These are phyloP conservation scores for Euspilapteryx auroguttella DNA, from an alignment of 2,888 invertebrate species.

Conservation along the genomic window DNA sequence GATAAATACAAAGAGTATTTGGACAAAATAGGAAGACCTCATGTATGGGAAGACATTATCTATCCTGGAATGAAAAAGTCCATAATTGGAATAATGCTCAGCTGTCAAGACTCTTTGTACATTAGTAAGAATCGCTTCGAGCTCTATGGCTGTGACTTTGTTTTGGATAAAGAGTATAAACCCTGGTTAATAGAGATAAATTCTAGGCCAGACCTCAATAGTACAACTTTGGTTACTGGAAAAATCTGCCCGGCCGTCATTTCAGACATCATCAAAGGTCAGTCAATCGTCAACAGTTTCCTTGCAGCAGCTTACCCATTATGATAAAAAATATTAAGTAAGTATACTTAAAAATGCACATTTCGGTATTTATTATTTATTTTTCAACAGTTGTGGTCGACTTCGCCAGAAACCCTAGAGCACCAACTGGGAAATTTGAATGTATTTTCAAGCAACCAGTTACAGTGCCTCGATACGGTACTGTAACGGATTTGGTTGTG, in stretches of 20 bases:
- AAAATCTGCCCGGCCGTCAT: conserved; percentile 79
- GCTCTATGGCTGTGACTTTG: conserved; percentile 90
- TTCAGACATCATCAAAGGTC: conserved; percentile 86
- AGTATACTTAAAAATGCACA: too few species aligned
- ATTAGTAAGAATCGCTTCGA: conserved; percentile 79
- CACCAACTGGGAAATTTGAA: conserved; percentile 64
- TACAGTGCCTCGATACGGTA: conserved; percentile 21
- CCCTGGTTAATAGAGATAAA: conserved; percentile 95
- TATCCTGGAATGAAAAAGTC: conserved; percentile 86
- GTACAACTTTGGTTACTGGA: conserved; percentile 82
- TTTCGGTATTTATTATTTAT: too few species aligned
- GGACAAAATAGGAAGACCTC: conserved; percentile 52
- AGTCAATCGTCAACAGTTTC: too few species aligned
- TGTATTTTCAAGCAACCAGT: conserved; percentile 45
- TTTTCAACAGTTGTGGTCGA: conserved; percentile 62
- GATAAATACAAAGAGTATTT: conserved; percentile 70
- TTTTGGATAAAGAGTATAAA: conserved; percentile 79
- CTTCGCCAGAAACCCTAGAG: conserved; percentile 24
- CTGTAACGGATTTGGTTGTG: conserved; percentile 21
- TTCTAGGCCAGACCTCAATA: conserved; percentile 80
- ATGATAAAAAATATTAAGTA: too few species aligned
- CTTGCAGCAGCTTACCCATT: too few species aligned
- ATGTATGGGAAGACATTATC: conserved; percentile 72
- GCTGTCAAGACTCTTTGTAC: conserved; percentile 73
- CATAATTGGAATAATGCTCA: conserved; percentile 77